These are phyloP conservation scores for Neomorphus geoffroyi DNA, from an alignment of 2,797 vertebrate genomes.

Conservation along the genomic window DNA sequence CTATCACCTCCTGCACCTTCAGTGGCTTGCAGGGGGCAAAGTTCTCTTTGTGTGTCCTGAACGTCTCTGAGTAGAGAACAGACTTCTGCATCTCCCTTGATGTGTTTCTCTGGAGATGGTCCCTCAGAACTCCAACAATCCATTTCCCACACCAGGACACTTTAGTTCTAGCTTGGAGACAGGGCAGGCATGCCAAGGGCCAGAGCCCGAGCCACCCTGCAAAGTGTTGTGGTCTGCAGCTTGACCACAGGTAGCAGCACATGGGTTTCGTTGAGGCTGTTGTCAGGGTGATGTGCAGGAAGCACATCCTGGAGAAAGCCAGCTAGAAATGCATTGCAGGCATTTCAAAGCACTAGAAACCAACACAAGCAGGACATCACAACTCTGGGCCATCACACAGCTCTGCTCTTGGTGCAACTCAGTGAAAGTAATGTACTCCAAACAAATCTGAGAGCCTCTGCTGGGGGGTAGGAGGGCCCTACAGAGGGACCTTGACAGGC, in stretches of 20 bases:
- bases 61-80: background rate
- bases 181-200: background rate
- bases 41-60: background rate
- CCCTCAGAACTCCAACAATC: too few relatives aligned
- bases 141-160: background rate
- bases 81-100: background rate
- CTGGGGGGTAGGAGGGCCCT: too few relatives aligned
- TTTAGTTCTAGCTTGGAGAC: background rate
- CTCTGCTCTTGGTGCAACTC: background rate
- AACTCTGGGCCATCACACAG: background rate
- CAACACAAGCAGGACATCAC: fast-evolving
- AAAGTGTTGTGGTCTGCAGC: fast-evolving
- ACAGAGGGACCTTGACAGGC: too few relatives aligned
- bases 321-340: fast-evolving
- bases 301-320: background rate
- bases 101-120: background rate
- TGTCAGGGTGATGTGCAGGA: fast-evolving
- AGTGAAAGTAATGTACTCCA: background rate
- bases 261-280: fast-evolving
- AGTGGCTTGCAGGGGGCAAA: background rate
- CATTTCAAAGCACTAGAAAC: background rate
- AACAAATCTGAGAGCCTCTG: background rate
- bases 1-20: fast-evolving
- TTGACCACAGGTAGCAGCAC: fast-evolving
- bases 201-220: background rate